Base-by-base conservation (phyloP, 2,888 invertebrate genomes). In the Trichopoda pennipes region DNA sequence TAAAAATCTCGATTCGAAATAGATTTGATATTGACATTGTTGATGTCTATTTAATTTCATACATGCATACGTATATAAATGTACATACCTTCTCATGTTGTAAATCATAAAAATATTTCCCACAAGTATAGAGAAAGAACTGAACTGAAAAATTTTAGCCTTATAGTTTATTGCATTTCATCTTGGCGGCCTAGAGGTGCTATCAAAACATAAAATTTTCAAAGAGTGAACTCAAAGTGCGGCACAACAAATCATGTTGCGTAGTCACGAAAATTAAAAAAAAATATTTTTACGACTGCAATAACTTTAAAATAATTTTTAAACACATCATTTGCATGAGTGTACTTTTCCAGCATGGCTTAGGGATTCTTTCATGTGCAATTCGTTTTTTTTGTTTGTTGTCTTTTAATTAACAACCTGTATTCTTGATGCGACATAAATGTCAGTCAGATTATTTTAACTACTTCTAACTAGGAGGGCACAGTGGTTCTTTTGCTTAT, bases 351-450 rank as follows among this genome's bases (percentile, higher is more conserved):
- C 9, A 42, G 23, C 16, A 38, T 47, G 19, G 64, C 78, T 66
- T 78, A 75, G 74, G 60, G 74, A 74, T 53, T 60, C 58, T 66
- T 74, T 78, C 23, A 68, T 73, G 49, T 69, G 58, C 49, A 19
- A 55, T 68, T 73, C 49, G 49, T 42, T 53, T 44, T 19, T 47
- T n/a, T 21, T 60, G 49, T 19, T 6, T 44, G 47, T 49, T 55
- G 38, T 35, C n/a, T n/a, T n/a, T n/a, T n/a, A n/a, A n/a, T 35
- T 58, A 64, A 60, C 82, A 78, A 82, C 82, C 79, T 82, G 82
- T 75, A 75, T 51, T 53, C 56, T 72, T 66, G 66, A 76, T 51
- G 75, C 75, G 72, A 79, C 82, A 72, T 79, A 76, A 79, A 63
- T 79, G 82, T 70, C 79, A 82, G 56, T 82, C 75, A 76, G 56